Evolutionary conservation across 1,140 invertebrate genomes (phyloP).

Genomic region (Lysiphlebus fabarum): DNA sequence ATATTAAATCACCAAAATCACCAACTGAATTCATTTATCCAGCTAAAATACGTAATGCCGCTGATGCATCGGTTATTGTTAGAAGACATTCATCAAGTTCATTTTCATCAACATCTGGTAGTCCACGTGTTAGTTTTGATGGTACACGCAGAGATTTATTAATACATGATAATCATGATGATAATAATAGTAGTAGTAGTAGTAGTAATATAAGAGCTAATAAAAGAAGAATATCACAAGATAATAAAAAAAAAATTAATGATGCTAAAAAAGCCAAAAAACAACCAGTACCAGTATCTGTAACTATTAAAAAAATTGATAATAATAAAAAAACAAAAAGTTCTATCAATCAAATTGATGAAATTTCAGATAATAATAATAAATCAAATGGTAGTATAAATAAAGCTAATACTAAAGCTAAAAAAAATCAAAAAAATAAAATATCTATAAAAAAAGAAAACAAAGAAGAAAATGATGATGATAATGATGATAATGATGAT

Average conservation of each 20-base stretch:
- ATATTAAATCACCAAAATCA: conserved; percentile 51
- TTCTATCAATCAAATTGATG: too few species aligned
- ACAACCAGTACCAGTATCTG: too few species aligned
- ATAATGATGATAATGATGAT: not conserved
- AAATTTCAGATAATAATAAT: too few species aligned
- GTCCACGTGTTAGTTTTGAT: conserved; percentile 51
- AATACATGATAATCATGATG: conserved; percentile 29
- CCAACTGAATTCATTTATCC: conserved; percentile 60
- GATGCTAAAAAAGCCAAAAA: too few species aligned
- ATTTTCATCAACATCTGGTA: conserved; percentile 68
- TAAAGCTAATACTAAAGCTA: not conserved
- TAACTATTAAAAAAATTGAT: too few species aligned
- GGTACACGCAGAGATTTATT: conserved; percentile 22
- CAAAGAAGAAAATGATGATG: not conserved
- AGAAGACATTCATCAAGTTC: conserved; percentile 78
- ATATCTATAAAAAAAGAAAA: not conserved
- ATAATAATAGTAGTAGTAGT: too few species aligned
- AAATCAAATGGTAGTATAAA: too few species aligned
- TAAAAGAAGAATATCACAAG: conserved; percentile 28
- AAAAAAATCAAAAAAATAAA: not conserved
- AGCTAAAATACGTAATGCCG: conserved; percentile 57
- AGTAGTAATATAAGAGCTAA: conserved; percentile 27
- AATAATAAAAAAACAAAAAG: too few species aligned
- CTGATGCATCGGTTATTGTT: conserved; percentile 75
- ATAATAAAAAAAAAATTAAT: too few species aligned